Percentiles rank a stretch among this genome's conserved stretches.
These are phyloP conservation scores for Spodoptera exigua DNA, from an alignment of 2,888 invertebrate species.

Conservation along the genomic window DNA sequence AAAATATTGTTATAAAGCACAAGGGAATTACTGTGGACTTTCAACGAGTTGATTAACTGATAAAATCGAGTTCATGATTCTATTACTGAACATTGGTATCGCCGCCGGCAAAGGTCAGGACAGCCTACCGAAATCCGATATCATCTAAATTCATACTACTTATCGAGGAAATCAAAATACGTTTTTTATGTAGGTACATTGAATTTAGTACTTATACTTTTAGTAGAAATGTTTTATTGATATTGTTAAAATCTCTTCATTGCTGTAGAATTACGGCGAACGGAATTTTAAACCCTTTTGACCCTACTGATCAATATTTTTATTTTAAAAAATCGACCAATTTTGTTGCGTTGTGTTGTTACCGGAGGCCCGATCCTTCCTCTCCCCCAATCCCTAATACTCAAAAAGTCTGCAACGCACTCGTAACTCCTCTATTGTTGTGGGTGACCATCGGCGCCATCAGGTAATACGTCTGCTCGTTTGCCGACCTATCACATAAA, in stretches of 20 bases:
- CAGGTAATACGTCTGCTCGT: too few species aligned
- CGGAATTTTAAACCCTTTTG: too few species aligned
- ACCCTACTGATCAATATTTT: too few species aligned
- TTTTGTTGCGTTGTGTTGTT: too few species aligned
- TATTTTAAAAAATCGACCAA: too few species aligned
- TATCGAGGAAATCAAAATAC: slow-evolving; percentile 30
- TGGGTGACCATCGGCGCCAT: too few species aligned
- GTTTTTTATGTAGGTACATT: slow-evolving; percentile 23
- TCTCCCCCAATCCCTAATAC: too few species aligned
- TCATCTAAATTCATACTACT: slow-evolving; percentile 45
- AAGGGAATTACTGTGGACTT: slow-evolving; percentile 25
- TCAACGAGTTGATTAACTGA: slow-evolving; percentile 34
- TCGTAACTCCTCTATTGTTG: too few species aligned
- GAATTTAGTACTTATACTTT: slow-evolving; percentile 19
- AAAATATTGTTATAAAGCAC: neutral
- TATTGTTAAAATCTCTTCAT: neutral
- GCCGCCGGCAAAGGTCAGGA: slow-evolving; percentile 40
- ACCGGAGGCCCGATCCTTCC: too few species aligned
- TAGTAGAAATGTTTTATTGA: slow-evolving; percentile 20
- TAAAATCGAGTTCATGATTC: slow-evolving; percentile 54
- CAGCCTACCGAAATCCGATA: slow-evolving; percentile 38
- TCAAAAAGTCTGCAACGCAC: too few species aligned
- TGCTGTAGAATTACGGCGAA: too few species aligned
- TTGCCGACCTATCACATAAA: too few species aligned
- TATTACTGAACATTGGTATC: slow-evolving; percentile 43